Base-by-base conservation (phyloP, 37 sponge, comb jelly and placozoan species). In the Beroe ovata region DNA sequence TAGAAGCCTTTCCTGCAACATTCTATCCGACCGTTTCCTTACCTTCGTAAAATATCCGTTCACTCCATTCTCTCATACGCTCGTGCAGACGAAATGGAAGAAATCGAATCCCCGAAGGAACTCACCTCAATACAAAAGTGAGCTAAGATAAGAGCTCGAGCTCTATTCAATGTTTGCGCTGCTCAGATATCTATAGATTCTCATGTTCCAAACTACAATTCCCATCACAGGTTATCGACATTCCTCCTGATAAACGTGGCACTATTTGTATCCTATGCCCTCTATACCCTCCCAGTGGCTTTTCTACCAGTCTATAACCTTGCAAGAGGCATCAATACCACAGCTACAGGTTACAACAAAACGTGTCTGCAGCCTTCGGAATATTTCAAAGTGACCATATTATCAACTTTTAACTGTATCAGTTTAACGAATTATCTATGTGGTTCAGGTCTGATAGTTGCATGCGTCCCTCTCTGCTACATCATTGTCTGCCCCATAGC, bases 401-500 rank as follows among this genome's bases (percentile, higher is more conserved):
- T 18, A 11, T 58, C 18, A 18, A 11, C 18, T 19, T 58, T 11
- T 62, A 62, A 16, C 19, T 62, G 63, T 62, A 20, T 26, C 22
- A 62, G 19, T 25, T 26, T 62, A 62, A 4, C 21, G 63, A 62
- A 25, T 20, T 62, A 20, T 47, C 54, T 11, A 47, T 16, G 11
- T 6, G 54, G 11, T 42, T 42, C 84, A 77, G 84, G 84, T 14
- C 0, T 42, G 35, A 77, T 77, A 14, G 36, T 77, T n/a, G 84
- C 54, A 42, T 39, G 54, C 41, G 84, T 77, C 8, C 84, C 84
- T 16, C 54, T 77, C 47, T 77, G 84, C 41, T 77, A 77, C 54
- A 77, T 77, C 84, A 42, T 77, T 21, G 54, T 77, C 25, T 77
- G 84, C 41, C 84, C 84, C n/a, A 77, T 77, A 42, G 84, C 54